These are phyloP conservation scores for Hirtodrosophila trivittata DNA, from an alignment of 2,888 invertebrate genomes.

Conservation along the genomic window DNA sequence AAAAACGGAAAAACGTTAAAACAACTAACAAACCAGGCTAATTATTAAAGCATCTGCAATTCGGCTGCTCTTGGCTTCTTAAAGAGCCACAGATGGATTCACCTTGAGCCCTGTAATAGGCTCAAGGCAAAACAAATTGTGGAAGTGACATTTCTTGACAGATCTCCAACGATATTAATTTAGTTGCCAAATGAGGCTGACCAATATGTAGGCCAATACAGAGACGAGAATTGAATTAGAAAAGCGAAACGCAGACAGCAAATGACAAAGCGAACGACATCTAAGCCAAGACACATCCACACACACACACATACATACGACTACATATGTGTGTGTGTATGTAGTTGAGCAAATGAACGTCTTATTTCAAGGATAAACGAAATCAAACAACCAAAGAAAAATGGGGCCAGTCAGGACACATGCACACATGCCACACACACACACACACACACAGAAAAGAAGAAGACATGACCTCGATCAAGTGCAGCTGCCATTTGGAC, in stretches of 20 bases:
- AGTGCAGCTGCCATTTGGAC: conserved; percentile 3
- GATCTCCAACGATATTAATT: conserved; percentile 48
- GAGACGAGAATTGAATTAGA: conserved; percentile 60
- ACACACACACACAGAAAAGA: neutral
- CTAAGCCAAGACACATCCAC: conserved; percentile 35
- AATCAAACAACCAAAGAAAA: conserved; percentile 56
- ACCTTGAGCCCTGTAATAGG: conserved; percentile 24
- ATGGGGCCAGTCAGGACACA: conserved; percentile 30
- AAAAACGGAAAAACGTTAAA: conserved; percentile 18
- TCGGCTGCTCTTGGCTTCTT: conserved; percentile 14
- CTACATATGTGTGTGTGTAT: conserved; percentile 1
- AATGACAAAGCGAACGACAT: conserved; percentile 21
- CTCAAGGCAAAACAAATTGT: conserved; percentile 47
- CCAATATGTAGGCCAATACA: conserved; percentile 60
- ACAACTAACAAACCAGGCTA: conserved; percentile 31
- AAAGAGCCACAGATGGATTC: conserved; percentile 29
- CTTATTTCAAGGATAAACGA: conserved; percentile 70
- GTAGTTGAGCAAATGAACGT: conserved; percentile 46
- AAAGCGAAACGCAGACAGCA: conserved; percentile 25
- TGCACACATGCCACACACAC: conserved; percentile 7
- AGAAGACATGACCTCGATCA: conserved; percentile 12
- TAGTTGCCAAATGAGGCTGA: conserved; percentile 29
- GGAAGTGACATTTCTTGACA: conserved; percentile 55
- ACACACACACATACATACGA: conserved; percentile 1
- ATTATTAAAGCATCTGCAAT: conserved; percentile 68